phyloP scores from a whole-genome alignment of 1,140 invertebrate species.

The Lepidurus packardi region DNA sequence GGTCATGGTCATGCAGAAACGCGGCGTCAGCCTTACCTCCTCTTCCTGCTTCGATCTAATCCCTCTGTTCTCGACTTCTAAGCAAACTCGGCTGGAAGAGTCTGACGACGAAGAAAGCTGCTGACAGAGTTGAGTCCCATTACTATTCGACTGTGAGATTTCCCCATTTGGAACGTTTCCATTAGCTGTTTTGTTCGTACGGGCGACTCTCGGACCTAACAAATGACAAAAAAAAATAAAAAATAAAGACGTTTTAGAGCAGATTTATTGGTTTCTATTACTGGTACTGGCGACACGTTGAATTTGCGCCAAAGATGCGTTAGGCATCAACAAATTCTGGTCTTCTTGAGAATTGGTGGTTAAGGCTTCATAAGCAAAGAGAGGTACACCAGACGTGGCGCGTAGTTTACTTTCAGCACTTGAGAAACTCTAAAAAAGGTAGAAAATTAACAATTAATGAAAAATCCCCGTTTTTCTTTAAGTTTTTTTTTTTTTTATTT shows the following conservation, averaged over 20 bases:
- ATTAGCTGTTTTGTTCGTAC: not conserved
- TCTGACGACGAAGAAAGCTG: not conserved
- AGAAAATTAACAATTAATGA: not conserved
- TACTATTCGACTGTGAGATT: not conserved
- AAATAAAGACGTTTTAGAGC: too few relatives aligned
- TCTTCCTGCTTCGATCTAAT: slow-evolving; percentile 33
- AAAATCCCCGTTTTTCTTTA: not conserved
- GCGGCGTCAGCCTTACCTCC: slow-evolving; percentile 62
- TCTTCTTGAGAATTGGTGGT: not conserved
- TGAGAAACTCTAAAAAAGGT: slow-evolving; percentile 26
- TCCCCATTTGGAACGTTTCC: not conserved
- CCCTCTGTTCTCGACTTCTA: not conserved
- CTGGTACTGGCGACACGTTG: not conserved
- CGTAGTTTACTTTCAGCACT: slow-evolving; percentile 22
- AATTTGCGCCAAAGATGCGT: not conserved
- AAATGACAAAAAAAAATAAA: too few relatives aligned
- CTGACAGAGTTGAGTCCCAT: not conserved
- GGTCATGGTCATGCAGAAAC: slow-evolving; percentile 60
- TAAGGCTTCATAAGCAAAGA: slow-evolving; percentile 30
- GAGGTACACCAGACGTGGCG: slow-evolving; percentile 28
- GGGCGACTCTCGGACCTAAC: not conserved
- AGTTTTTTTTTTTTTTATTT: not conserved
- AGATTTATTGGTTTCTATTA: too few relatives aligned
- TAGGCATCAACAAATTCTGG: not conserved
- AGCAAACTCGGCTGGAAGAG: not conserved